These are phyloP conservation scores for Nomada fucata DNA, from an alignment of 2,888 invertebrate genomes.

Conservation along the genomic window DNA sequence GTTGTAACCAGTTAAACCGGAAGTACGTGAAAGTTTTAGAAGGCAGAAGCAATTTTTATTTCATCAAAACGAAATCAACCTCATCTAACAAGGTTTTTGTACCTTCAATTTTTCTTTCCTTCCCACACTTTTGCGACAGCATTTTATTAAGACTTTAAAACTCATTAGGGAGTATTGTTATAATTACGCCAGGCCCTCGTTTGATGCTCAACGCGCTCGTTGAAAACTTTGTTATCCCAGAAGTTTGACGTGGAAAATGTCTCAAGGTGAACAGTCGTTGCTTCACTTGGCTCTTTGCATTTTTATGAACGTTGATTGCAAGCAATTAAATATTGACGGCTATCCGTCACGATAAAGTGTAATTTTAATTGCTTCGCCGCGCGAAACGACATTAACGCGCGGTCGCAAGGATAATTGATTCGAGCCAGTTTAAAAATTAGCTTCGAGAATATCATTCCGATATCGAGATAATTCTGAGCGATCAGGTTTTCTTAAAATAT, in stretches of 20 bases:
- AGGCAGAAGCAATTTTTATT: not conserved
- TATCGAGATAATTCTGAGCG: conserved; percentile 27
- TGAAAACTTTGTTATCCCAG: conserved; percentile 5
- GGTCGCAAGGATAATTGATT: conserved; percentile 45
- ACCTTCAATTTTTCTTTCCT: not conserved
- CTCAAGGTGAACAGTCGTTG: not conserved
- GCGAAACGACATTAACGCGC: conserved; percentile 41
- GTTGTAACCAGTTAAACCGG: not conserved
- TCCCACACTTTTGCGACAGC: not conserved
- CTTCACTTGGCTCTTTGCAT: not conserved
- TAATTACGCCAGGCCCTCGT: conserved; percentile 1
- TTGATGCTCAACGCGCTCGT: not conserved
- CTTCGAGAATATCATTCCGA: conserved; percentile 23
- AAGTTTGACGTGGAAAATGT: conserved; percentile 7
- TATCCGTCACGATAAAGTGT: conserved; percentile 34
- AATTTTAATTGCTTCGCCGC: conserved; percentile 41
- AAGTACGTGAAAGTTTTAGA: too few species aligned
- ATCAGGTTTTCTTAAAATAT: conserved; percentile 18
- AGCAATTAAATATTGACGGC: conserved; percentile 33
- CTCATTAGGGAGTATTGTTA: conserved; percentile 6
- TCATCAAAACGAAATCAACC: not conserved
- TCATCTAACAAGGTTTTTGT: not conserved
- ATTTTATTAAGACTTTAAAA: not conserved
- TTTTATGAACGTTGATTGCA: conserved; percentile 26
- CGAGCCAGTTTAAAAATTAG: conserved; percentile 23